Conservation (phyloP, 2,797 vertebrate genomes). For the Pangasius djambal region DNA sequence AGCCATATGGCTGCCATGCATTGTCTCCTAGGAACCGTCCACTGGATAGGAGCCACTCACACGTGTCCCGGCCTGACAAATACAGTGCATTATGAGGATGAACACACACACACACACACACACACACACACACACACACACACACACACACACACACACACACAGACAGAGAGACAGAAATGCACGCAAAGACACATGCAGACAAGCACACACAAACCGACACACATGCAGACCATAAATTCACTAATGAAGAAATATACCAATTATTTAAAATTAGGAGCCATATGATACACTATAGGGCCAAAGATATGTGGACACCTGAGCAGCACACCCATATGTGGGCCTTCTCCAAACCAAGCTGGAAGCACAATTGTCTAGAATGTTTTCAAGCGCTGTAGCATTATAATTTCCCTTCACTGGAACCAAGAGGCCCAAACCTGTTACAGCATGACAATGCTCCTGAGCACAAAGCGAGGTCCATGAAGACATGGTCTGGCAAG, state of each 20-base stretch:
- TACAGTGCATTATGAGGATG: slow-evolving; percentile 1
- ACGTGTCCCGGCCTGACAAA: slow-evolving; percentile 85
- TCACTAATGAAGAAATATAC: background rate
- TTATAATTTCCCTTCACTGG: too few species aligned
- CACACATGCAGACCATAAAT: too few species aligned
- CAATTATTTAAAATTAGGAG: background rate
- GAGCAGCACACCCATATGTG: background rate
- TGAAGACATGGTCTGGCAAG: background rate
- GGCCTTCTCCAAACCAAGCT: background rate
- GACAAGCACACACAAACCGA: background rate
- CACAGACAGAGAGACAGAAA: background rate
- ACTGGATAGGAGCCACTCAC: slow-evolving; percentile 93
- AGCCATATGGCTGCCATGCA: slow-evolving; percentile 97
- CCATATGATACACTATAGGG: background rate
- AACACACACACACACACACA: background rate
- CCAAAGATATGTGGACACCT: background rate
- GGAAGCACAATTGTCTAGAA: background rate
- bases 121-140: background rate
- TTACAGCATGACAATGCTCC: too few species aligned
- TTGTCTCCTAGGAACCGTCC: slow-evolving; percentile 95
- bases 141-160: background rate
- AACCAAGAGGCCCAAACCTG: too few species aligned
- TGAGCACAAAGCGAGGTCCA: too few species aligned
- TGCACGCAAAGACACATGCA: background rate
- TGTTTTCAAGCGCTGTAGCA: background rate